Evolutionary conservation across 2,113 vertebrate genomes (phyloP), one percentile per base, ranked within the genome.

Genomic region (Pelusios castaneus): DNA sequence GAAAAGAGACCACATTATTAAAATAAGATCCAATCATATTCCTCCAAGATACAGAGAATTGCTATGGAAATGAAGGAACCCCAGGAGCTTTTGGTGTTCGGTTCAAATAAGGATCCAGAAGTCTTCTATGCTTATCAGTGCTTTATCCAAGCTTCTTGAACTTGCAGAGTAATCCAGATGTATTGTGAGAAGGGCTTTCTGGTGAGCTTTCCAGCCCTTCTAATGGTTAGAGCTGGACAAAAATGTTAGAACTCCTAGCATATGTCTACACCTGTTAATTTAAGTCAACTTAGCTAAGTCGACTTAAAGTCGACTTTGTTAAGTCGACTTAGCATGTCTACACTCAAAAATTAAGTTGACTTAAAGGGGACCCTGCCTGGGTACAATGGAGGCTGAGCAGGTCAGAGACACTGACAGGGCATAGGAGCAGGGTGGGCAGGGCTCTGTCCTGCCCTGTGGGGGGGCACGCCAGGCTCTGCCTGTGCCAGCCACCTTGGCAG

Each of bases 1-100:
- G 79, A 29, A 94, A 91, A 93, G 85, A 19, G 73, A 41, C n/a
- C 94, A 38, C 9, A 16, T 25, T 86, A 89, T 7, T 2, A 51
- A 73, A 10, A 38, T 70, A 88, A 81, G 38, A 41, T 89, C 12
- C 45, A 58, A 2, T 27, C 5, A 80, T 31, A 27, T 10, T 45
- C 80, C 0, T 25, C 13, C 73, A 60, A 25, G n/a, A 5, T 8
- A 84, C 13, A 27, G 43, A 77, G 29, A 63, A 73, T 55, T 41
- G 29, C 29, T 67, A 43, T 11, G 45, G 27, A 60, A 38, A 43
- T 55, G 73, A 13, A 52, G 16, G n/a, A 91, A 4, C 11, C 34
- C 16, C 85, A 87, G 43, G 4, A 75, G 19, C 24, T 8, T 79
- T 43, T 47, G 16, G 27, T 88, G 27, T 8, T 60, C 78, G 70